A percentile compares a stretch with the other conserved stretches of the same genome.
phyloP scores from a whole-genome alignment of 1,140 invertebrate genomes.

The Globodera ellingtonae region DNA sequence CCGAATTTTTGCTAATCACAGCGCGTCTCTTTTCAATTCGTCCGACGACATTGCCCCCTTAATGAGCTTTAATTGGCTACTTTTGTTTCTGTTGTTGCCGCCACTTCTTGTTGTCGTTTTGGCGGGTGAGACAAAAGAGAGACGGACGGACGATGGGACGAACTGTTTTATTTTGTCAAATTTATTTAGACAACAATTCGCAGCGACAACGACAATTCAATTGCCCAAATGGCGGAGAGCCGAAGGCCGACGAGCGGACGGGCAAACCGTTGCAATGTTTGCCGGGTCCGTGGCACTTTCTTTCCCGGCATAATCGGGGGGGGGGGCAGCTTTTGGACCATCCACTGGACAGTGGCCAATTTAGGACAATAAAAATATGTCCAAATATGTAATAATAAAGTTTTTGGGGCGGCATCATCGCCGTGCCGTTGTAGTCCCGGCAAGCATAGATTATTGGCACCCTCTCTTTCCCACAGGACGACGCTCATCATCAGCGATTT shows the following conservation, averaged over 20 bases:
- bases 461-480: constrained; percentile 24
- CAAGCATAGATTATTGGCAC: not conserved
- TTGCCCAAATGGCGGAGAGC: constrained; percentile 48
- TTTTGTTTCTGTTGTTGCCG: not conserved
- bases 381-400: too few species aligned
- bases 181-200: not conserved
- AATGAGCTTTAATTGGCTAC: not conserved
- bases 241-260: constrained; percentile 39
- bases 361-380: too few species aligned
- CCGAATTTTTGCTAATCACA: not conserved
- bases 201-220: constrained; percentile 27
- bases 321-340: too few species aligned
- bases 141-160: not conserved
- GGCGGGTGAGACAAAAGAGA: not conserved
- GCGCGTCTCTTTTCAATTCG: not conserved
- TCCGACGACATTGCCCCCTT: too few species aligned
- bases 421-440: too few species aligned
- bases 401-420: too few species aligned
- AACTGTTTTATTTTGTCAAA: not conserved
- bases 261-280: constrained; percentile 49
- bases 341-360: too few species aligned
- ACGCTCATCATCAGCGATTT: constrained; percentile 44
- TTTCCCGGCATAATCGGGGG: too few species aligned
- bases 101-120: not conserved
- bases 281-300: constrained; percentile 35